Evolutionary conservation across 2,797 vertebrate genomes (phyloP), one percentile per base, ranked within the genome.

Genomic region (Chromobotia macracanthus): DNA sequence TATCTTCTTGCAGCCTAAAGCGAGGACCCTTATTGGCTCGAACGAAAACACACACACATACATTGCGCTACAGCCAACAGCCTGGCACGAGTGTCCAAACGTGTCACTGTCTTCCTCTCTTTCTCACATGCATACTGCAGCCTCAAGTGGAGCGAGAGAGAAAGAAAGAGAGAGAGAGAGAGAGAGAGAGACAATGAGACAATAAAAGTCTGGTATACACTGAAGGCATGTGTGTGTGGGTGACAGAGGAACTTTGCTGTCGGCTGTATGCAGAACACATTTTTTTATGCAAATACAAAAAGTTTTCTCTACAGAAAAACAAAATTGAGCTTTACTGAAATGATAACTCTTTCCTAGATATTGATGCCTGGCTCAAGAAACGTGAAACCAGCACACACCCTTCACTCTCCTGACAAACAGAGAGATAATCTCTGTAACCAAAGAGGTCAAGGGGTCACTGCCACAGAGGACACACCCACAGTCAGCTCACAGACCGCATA

Each of bases 381-480:
- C 5, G 25, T 4, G 9, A 65, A 53, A 53, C 15, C 21, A 28
- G 15, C 15, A 65, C 51, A 19, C 0, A 11, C 31, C 19, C 15
- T 76, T 31, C 35, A 55, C 48, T 75, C 19, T 65, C 10, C 12
- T 63, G 44, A 75, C n/a, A 64, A 75, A 75, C 67, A n/a, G 63
- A 56, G 50, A 76, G 21, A 56, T 46, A 51, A 67, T 72, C 66
- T 48, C 76, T 81, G 56, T 68, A 60, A 81, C 72, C 72, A 69
- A 63, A 81, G 78, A 83, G 79, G 81, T 83, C 79, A 79, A 46
- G 50, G 46, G 46, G 19, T 53, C 19, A 75, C 25, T n/a, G 38
- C 31, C 15, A 44, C 65, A 41, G 38, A 65, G 38, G 31, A 35
- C 63, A 66, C 38, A 56, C 16, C 11, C 21, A 55, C 11, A 28